Percentiles rank a stretch among this genome's conserved stretches.
These are phyloP conservation scores for Diploscapter pachys DNA, from an alignment of 1,140 invertebrate species.

Conservation along the genomic window DNA sequence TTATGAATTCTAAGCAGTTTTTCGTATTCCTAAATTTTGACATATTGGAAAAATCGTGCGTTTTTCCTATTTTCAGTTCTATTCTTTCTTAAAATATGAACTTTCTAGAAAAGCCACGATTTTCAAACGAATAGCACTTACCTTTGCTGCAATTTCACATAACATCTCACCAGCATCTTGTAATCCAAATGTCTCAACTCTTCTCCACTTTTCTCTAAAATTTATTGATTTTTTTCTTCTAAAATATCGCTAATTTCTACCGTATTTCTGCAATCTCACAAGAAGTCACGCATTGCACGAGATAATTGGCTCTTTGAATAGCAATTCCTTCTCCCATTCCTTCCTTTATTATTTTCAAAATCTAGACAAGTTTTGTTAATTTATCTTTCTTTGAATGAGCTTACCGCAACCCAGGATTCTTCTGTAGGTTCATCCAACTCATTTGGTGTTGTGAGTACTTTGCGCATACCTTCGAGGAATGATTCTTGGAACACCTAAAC, in stretches of 20 bases:
- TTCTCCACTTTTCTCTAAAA: constrained; percentile 44
- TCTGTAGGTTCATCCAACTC: constrained; percentile 45
- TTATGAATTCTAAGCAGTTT: too few relatives aligned
- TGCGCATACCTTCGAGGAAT: constrained; percentile 43
- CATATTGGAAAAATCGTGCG: too few relatives aligned
- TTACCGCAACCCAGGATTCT: constrained; percentile 41
- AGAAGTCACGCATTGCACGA: constrained; percentile 50
- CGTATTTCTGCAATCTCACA: constrained; percentile 44
- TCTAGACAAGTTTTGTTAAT: constrained; percentile 18
- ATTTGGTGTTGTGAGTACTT: constrained; percentile 38
- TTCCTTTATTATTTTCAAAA: constrained; percentile 27
- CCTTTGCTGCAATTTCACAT: constrained; percentile 35
- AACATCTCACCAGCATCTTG: constrained; percentile 34
- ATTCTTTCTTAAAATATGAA: too few relatives aligned
- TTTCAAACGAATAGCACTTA: not conserved
- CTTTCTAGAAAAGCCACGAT: too few relatives aligned
- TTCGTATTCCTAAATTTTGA: too few relatives aligned
- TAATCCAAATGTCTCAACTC: constrained; percentile 40
- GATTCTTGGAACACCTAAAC: constrained; percentile 50
- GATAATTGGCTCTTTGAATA: constrained; percentile 48
- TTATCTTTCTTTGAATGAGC: not conserved
- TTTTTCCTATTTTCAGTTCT: too few relatives aligned
- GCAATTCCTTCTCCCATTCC: constrained; percentile 48
- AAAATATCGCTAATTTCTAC: not conserved
- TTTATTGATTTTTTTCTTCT: not conserved